Percentiles rank a stretch among this genome's conserved stretches.
These are phyloP conservation scores for Pristionchus entomophagus DNA, from an alignment of 2,888 invertebrate genomes.

Conservation along the genomic window DNA sequence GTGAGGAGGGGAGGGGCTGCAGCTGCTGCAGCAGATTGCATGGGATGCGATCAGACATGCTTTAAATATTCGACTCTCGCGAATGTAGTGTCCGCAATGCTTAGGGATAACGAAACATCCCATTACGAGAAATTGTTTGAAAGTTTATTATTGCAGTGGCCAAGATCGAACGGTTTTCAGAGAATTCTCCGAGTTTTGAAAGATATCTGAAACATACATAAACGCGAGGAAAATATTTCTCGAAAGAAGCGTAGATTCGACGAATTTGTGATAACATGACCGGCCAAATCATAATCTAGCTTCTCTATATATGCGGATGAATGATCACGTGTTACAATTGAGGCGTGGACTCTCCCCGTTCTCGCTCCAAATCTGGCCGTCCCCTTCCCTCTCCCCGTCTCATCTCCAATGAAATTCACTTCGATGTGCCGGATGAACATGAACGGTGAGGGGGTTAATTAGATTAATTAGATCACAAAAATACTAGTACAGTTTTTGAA, in stretches of 20 bases:
- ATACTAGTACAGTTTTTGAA: too few relatives aligned
- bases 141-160: too few relatives aligned
- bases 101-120: too few relatives aligned
- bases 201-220: neutral
- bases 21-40: neutral
- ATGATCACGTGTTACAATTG: neutral
- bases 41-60: too few relatives aligned
- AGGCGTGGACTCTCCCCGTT: conserved; percentile 68
- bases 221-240: neutral
- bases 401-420: conserved; percentile 89
- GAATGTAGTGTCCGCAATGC: too few relatives aligned
- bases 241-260: neutral
- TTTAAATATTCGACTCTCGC: too few relatives aligned
- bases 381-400: conserved; percentile 89
- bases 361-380: conserved; percentile 68
- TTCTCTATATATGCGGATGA: neutral
- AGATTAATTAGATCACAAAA: too few relatives aligned
- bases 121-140: too few relatives aligned
- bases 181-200: neutral
- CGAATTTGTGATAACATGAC: neutral
- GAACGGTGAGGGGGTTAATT: conserved; percentile 38
- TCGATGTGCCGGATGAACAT: conserved; percentile 58
- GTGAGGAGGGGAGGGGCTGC: conserved; percentile 30
- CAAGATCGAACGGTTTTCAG: neutral
- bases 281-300: neutral